Evolutionary conservation across 2,113 vertebrate species (phyloP).

Genomic region (Epinephelus cyanopodus): DNA sequence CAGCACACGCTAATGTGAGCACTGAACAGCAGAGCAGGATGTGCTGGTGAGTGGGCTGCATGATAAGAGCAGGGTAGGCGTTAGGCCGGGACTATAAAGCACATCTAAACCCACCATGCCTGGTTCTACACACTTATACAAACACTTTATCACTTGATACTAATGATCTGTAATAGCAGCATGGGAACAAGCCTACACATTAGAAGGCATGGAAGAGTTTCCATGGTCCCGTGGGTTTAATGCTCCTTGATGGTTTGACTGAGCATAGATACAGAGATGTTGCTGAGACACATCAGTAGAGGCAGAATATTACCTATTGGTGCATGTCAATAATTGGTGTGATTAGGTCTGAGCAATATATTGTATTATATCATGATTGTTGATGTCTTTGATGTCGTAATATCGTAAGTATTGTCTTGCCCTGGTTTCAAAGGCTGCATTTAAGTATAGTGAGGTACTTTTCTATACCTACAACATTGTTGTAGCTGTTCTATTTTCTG

Average conservation of each 20-base stretch:
- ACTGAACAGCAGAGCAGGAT: slow-evolving; percentile 64
- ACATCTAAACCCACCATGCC: slow-evolving; percentile 49
- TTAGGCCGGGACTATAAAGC: slow-evolving; percentile 43
- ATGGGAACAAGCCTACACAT: slow-evolving; percentile 22
- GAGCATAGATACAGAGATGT: not conserved
- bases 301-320: not conserved
- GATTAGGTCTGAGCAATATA: no score
- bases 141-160: slow-evolving; percentile 47
- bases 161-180: slow-evolving; percentile 50
- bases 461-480: no score
- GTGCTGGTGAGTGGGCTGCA: slow-evolving; percentile 71
- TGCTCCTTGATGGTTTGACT: slow-evolving; percentile 19
- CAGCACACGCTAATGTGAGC: slow-evolving; percentile 37
- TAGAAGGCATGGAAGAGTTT: not conserved
- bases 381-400: no score
- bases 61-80: slow-evolving; percentile 64
- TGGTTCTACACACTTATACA: slow-evolving; percentile 37
- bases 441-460: no score
- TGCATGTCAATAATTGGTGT: not conserved
- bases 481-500: no score
- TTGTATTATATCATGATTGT: no score
- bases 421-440: no score
- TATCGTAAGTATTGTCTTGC: no score
- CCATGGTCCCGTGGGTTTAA: not conserved
- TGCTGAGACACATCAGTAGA: not conserved